Evolutionary conservation across 2,113 vertebrate genomes (phyloP), one percentile per base, ranked within the genome.

Genomic region (Acrocephalus kingi): DNA sequence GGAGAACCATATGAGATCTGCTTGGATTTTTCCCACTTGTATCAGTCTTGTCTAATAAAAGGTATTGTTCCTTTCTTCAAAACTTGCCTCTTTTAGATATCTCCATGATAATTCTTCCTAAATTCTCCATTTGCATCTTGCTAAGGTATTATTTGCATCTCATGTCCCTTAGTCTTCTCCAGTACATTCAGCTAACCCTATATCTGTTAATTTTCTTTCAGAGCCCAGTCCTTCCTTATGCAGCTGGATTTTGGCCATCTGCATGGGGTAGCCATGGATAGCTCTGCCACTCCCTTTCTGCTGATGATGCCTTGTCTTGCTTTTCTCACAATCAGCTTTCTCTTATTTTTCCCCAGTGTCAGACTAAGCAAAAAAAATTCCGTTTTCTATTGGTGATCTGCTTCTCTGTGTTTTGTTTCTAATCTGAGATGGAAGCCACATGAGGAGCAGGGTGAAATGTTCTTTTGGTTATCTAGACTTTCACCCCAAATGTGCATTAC

Each of bases 11-110:
- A 18, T 41, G 54, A 45, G 21, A 61, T 69, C 10, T 85, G 27
- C 18, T 87, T 80, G 23, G 0, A 5, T 69, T 72, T 71, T 56
- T 19, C 14, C 6, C 27, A 43, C 10, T 1, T 13, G 1, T 71
- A 49, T 66, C 51, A 46, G 25, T 66, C 56, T 93, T 77, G 33
- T 55, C 35, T 94, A 68, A 64, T 46, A 61, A 79, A 82, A 87
- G 8, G 3, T 54, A 71, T 35, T 37, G 9, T 48, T 84, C 82
- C 8, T 59, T 74, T 74, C 45, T 75, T 79, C 37, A 61, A 7
- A 37, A 63, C 23, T 64, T 68, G 7, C 20, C 12, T 75, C 52
- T 54, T 74, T 77, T 54, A 87, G 72, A 49, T 51, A n/a, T 14
- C 17, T 71, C n/a, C 17, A 17, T 31, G 33, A 31, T 74, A 81